These are phyloP conservation scores for Bergia puertoricense DNA, from an alignment of 92 coral and sea anemone genomes.

Conservation along the genomic window DNA sequence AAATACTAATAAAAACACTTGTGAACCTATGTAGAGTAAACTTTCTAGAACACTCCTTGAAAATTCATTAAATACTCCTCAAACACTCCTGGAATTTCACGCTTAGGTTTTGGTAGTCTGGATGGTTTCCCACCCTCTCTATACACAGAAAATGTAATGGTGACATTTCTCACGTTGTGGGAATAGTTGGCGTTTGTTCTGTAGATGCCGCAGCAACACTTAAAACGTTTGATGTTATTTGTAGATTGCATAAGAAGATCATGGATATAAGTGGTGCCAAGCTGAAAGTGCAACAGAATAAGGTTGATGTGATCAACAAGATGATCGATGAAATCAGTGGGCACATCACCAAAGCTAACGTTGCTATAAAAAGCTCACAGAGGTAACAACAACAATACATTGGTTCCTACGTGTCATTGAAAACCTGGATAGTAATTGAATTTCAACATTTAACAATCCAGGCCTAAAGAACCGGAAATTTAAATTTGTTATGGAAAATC, in stretches of 20 bases:
- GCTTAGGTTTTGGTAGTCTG: too few relatives aligned
- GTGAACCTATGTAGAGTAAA: too few relatives aligned
- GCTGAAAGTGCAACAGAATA: conserved; percentile 90
- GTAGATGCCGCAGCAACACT: not conserved
- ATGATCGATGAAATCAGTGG: conserved; percentile 88
- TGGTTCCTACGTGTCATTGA: too few relatives aligned
- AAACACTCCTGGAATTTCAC: too few relatives aligned
- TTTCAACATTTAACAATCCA: too few relatives aligned
- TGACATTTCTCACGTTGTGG: too few relatives aligned
- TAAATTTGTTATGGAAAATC: not conserved
- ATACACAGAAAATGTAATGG: too few relatives aligned
- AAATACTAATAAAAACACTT: too few relatives aligned
- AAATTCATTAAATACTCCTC: too few relatives aligned
- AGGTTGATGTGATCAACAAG: conserved; percentile 79
- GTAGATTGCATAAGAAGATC: conserved; percentile 92
- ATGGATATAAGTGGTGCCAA: conserved; percentile 99
- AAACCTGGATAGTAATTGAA: too few relatives aligned
- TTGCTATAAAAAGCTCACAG: conserved; percentile 91
- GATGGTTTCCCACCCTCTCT: too few relatives aligned
- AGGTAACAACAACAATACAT: conserved; percentile 55
- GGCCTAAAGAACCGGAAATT: not conserved
- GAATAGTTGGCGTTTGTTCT: not conserved
- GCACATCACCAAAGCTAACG: conserved; percentile 92
- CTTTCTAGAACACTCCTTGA: too few relatives aligned
- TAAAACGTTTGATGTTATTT: not conserved